A percentile compares a stretch with the other conserved stretches of the same genome.
Evolutionary conservation across 2,113 vertebrate species (phyloP).

Genomic region (Sylvietta virens): DNA sequence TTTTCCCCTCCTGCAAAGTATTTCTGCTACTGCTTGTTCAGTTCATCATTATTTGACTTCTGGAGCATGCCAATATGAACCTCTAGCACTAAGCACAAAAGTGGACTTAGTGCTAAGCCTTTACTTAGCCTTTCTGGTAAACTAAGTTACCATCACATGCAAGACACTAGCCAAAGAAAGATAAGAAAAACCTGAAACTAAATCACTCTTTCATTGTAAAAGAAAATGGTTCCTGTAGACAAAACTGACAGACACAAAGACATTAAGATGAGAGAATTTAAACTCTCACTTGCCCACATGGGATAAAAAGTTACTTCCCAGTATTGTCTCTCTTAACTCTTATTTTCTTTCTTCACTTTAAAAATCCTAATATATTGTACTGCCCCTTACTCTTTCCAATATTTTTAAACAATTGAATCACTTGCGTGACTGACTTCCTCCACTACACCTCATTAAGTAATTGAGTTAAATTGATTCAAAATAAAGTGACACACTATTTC

Average conservation of each 20-base stretch:
- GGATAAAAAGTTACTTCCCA: background rate
- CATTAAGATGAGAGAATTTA: background rate
- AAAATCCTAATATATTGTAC: background rate
- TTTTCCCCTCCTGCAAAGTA: background rate
- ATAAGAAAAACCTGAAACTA: slow-evolving; percentile 13
- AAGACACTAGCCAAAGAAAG: background rate
- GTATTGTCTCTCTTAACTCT: background rate
- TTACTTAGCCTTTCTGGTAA: background rate
- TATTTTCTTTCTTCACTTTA: background rate
- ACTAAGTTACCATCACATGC: background rate
- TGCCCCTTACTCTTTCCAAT: background rate
- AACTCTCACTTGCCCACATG: background rate
- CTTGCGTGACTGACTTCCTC: background rate
- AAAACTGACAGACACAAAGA: background rate
- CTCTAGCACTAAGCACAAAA: no score
- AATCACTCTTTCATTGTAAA: background rate
- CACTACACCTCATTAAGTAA: slow-evolving; percentile 39
- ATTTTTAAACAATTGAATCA: slow-evolving; percentile 46
- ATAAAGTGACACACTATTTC: slow-evolving; percentile 54
- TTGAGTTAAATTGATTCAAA: slow-evolving; percentile 50
- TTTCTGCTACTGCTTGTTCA: background rate
- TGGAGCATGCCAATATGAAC: background rate
- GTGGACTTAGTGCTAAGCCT: no score
- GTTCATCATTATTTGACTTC: background rate
- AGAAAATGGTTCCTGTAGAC: background rate